phyloP scores from a whole-genome alignment of 2,888 invertebrate genomes.

The Monochamus alternatus region DNA sequence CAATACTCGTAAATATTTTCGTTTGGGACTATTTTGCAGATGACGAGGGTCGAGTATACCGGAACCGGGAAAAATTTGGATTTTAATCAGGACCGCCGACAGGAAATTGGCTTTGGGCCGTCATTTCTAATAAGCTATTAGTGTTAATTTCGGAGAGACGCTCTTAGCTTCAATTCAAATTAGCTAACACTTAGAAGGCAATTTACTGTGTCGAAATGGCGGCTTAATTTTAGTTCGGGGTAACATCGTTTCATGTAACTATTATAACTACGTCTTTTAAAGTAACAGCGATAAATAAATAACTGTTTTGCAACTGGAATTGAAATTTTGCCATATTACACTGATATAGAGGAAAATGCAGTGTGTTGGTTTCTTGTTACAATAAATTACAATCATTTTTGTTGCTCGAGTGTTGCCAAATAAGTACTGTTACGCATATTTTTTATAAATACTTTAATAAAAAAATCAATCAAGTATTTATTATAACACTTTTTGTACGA shows the following conservation, averaged over 20 bases:
- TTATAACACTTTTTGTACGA: too few species aligned
- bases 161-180: not conserved
- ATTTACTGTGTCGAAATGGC: not conserved
- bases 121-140: not conserved
- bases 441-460: too few species aligned
- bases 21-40: not conserved
- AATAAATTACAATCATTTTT: too few species aligned
- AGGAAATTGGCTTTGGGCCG: not conserved
- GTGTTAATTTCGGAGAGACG: not conserved
- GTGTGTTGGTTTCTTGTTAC: too few species aligned
- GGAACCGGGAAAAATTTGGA: not conserved
- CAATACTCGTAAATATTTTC: constrained; percentile 16
- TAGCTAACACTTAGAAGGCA: constrained; percentile 9
- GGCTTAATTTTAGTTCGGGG: not conserved
- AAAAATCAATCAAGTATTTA: too few species aligned
- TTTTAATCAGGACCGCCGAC: not conserved
- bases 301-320: too few species aligned
- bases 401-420: too few species aligned
- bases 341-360: too few species aligned
- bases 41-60: constrained; percentile 7
- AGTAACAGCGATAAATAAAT: too few species aligned
- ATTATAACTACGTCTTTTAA: too few species aligned
- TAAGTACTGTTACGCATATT: too few species aligned
- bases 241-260: not conserved
- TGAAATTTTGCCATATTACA: too few species aligned